Evolutionary conservation across 2,888 invertebrate species (phyloP).

Genomic region (Parascotia fuliginaria): DNA sequence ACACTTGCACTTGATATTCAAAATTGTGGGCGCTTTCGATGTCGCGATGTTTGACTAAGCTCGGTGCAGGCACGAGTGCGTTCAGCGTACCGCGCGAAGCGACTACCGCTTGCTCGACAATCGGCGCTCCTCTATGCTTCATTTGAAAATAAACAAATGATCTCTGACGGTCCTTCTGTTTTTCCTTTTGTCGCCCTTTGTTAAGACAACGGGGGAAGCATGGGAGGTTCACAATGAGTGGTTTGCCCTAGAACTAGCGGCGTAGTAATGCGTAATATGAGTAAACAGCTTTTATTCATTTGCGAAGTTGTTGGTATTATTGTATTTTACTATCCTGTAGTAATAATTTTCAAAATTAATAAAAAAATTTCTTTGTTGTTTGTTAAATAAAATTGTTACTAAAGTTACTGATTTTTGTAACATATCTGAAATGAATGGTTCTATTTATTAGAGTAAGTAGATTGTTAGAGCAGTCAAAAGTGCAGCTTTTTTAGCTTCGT

Average conservation of each 20-base stretch:
- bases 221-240: conserved; percentile 53
- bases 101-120: conserved; percentile 62
- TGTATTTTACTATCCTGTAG: too few species aligned
- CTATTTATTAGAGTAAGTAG: too few species aligned
- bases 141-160: conserved; percentile 57
- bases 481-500: too few species aligned
- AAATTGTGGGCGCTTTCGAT: conserved; percentile 46
- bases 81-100: conserved; percentile 62
- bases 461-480: too few species aligned
- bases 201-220: conserved; percentile 33
- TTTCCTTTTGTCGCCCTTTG: conserved; percentile 48
- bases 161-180: conserved; percentile 45
- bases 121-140: conserved; percentile 71
- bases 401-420: too few species aligned
- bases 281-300: conserved; percentile 65
- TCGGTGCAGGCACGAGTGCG: conserved; percentile 60
- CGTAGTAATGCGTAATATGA: conserved; percentile 60
- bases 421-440: too few species aligned
- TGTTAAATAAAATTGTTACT: too few species aligned
- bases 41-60: conserved; percentile 50
- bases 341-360: too few species aligned
- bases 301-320: conserved; percentile 43
- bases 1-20: conserved; percentile 57
- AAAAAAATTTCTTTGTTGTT: too few species aligned
- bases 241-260: conserved; percentile 48